Percentiles rank a stretch among this genome's conserved stretches.
These are phyloP conservation scores for Mixornis gularis DNA, from an alignment of 2,113 vertebrate species.

Conservation along the genomic window DNA sequence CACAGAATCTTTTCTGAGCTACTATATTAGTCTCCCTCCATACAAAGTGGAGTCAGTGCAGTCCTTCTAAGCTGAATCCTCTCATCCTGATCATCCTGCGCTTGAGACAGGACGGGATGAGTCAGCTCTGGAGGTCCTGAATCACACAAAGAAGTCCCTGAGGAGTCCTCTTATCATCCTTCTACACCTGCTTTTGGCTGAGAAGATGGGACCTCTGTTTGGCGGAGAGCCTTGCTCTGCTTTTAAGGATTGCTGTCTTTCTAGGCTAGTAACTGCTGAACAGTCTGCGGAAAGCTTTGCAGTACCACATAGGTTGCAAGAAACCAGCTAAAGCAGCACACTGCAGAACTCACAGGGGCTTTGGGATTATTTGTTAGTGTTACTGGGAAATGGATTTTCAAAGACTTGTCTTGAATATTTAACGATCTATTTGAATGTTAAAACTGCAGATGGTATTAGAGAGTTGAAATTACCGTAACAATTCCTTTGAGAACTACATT, in stretches of 20 bases:
- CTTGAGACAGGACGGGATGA: neutral
- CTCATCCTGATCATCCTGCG: neutral
- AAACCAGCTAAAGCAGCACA: neutral
- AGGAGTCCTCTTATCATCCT: neutral
- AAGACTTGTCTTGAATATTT: conserved; percentile 35
- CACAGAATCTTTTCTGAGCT: neutral
- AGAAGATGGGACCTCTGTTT: neutral
- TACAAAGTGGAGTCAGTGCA: neutral
- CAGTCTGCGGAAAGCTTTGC: neutral
- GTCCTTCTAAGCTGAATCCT: neutral
- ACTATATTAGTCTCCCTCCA: neutral
- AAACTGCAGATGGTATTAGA: conserved; percentile 2
- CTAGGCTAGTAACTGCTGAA: neutral
- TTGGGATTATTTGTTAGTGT: conserved; percentile 20
- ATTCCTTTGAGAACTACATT: conserved; percentile 13
- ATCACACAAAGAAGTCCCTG: neutral
- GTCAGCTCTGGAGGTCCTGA: neutral
- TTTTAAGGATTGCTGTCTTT: neutral
- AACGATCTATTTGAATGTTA: conserved; percentile 21
- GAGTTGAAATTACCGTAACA: neutral
- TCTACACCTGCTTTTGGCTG: neutral
- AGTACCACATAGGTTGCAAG: neutral
- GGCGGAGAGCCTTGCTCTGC: neutral
- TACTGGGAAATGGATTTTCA: conserved; percentile 18
- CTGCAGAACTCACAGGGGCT: neutral